Base-by-base conservation (phyloP, 2,888 invertebrate species). In the Saturnia japonica region DNA sequence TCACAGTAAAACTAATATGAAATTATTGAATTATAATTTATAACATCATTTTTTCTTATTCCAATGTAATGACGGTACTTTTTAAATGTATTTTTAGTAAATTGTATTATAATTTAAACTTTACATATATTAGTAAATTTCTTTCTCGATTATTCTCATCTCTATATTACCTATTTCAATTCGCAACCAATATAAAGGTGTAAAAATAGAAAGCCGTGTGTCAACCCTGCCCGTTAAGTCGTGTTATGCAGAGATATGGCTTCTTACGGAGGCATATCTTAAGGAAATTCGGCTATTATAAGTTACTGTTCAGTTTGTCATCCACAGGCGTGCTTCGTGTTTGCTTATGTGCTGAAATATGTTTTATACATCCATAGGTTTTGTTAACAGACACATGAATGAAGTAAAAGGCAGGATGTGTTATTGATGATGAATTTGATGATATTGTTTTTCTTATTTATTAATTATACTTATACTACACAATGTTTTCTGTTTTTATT, bases 261-360 rank as follows among this genome's bases (percentile, higher is more conserved):
- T 14, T 60, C 57, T 60, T 68, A 45, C 57, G 54, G 73, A 74
- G 76, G 79, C 78, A 81, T 87, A 86, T 85, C 84, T 87, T 81
- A 85, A 76, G 82, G 80, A 82, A 87, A 85, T 85, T 82, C 82
- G 76, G 73, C 81, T 80, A 82, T 84, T 81, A n/a, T n/a, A n/a
- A 82, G 78, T 82, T 82, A 83, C 80, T 77, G 76, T 77, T 79
- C 75, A 75, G 76, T 76, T 76, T 81, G 80, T 81, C 80, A 42
- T 60, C 79, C 76, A 75, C 60, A 42, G 22, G 22, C 45, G 45
- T 40, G 42, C 22, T 42, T 51, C 45, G 40, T 16, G 34, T 47
- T 19, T 25, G 62, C 25, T 22, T 28, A 72, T 73, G 28, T 28
- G 57, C 1, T 60, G 57, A 25, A 4, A 60, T 60, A 60, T 25